Conservation (phyloP, 2,797 vertebrate genomes). For the Erpetoichthys calabaricus region DNA sequence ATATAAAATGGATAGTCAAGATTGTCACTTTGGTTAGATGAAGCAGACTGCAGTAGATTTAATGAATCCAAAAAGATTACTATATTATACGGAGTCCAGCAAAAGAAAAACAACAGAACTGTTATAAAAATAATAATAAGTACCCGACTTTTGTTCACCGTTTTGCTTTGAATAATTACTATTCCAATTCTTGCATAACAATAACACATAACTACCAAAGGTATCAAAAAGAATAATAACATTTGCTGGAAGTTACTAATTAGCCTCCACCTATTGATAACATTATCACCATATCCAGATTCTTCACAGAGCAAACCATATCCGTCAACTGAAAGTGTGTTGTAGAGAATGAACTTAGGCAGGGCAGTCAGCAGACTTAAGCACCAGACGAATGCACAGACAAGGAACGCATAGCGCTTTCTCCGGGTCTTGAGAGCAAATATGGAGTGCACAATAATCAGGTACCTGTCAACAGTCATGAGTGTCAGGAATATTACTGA, state of each 20-base stretch:
- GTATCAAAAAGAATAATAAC: constrained; percentile 12
- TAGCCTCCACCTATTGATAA: constrained; percentile 11
- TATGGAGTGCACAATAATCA: constrained; percentile 15
- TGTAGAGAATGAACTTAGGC: constrained; percentile 14
- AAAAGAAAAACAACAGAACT: constrained; percentile 13
- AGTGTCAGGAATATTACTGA: constrained; percentile 15
- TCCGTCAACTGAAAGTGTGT: neutral
- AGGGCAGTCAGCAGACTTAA: constrained; percentile 12
- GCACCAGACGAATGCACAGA: constrained; percentile 8
- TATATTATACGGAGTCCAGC: constrained; percentile 18
- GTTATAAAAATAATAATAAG: constrained; percentile 12
- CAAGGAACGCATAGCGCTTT: constrained; percentile 9
- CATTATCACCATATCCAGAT: constrained; percentile 6
- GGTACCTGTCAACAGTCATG: constrained; percentile 15
- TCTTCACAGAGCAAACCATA: constrained; percentile 9
- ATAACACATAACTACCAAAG: constrained; percentile 9
- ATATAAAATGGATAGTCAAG: constrained; percentile 8
- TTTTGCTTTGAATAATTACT: constrained; percentile 8
- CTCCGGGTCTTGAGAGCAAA: constrained; percentile 11
- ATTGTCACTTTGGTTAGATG: neutral
- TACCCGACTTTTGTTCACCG: constrained; percentile 12
- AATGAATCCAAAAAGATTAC: constrained; percentile 6
- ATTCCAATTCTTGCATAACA: constrained; percentile 12
- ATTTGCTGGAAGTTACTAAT: constrained; percentile 13
- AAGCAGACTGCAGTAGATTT: neutral